A percentile compares a stretch with the other conserved stretches of the same genome.
Evolutionary conservation across 1,140 invertebrate species (phyloP).

Genomic region (Polypedilum pembai): DNA sequence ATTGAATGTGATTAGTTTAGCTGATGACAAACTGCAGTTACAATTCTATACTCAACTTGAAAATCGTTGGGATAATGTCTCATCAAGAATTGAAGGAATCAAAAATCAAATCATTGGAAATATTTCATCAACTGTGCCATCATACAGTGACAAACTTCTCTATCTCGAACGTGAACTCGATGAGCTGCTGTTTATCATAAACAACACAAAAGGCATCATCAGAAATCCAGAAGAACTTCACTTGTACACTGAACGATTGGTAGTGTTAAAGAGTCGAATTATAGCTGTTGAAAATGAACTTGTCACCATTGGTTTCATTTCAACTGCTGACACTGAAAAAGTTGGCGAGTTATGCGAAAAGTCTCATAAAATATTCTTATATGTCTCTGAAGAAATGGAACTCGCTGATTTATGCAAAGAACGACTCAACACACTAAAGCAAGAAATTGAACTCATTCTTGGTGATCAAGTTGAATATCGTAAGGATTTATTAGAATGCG

Average conservation of each 20-base stretch:
- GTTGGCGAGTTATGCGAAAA: slow-evolving; percentile 60
- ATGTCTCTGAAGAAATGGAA: slow-evolving; percentile 66
- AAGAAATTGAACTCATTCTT: slow-evolving; percentile 56
- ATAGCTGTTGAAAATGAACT: slow-evolving; percentile 68
- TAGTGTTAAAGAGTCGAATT: slow-evolving; percentile 64
- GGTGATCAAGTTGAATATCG: slow-evolving; percentile 57
- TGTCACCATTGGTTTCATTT: slow-evolving; percentile 61
- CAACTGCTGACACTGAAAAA: slow-evolving; percentile 63
- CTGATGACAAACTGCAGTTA: slow-evolving; percentile 71
- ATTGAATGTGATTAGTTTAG: slow-evolving; percentile 63
- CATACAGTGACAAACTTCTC: slow-evolving; percentile 61
- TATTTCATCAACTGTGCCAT: slow-evolving; percentile 60
- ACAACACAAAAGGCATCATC: slow-evolving; percentile 63
- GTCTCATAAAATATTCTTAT: slow-evolving; percentile 58
- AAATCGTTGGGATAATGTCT: slow-evolving; percentile 63
- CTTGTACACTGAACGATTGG: slow-evolving; percentile 67
- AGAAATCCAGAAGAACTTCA: slow-evolving; percentile 74
- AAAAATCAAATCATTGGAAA: slow-evolving; percentile 57
- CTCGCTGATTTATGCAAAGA: slow-evolving; percentile 60
- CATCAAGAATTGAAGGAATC: slow-evolving; percentile 54
- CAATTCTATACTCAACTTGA: slow-evolving; percentile 67
- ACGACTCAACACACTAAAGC: slow-evolving; percentile 58
- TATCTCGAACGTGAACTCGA: slow-evolving; percentile 64
- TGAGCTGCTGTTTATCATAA: slow-evolving; percentile 57
- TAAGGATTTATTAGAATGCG: slow-evolving; percentile 59